Base-by-base conservation (phyloP, 2,797 vertebrate genomes). In the Sylvilagus floridanus region DNA sequence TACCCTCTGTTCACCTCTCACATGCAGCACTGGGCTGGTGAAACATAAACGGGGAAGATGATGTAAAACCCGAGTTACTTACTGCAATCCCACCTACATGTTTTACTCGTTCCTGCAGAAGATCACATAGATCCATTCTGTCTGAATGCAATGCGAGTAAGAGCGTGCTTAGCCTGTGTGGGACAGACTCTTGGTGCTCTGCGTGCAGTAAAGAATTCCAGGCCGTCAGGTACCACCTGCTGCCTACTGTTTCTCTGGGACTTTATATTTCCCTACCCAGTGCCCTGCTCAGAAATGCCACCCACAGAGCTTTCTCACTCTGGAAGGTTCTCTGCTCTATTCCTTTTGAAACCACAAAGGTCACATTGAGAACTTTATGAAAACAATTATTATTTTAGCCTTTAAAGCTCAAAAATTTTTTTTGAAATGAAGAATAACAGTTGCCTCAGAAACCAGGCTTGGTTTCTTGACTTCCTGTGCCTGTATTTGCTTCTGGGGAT, bases 41-140 rank as follows among this genome's bases (percentile, higher is more conserved):
- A 63, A 94, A 91, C 88, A 66, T 50, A 97, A 95, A 60, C 94
- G 96, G 97, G 90, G 96, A 97, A 79, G 95, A 97, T 97, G 47
- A 96, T 82, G 69, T 50, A 79, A 81, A 90, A 96, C 73, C 96
- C 82, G 52, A 68, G 90, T 88, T 79, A 71, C 66, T 84, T 90
- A 90, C 66, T 91, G 24, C 62, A 96, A 73, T 77, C 90, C 88
- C 71, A 96, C 96, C 73, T 68, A 35, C 57, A 83, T 2, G 2
- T 26, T 84, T 81, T 68, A 69, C 7, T 92, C 78, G 93, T 57
- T 1, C 2, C 72, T 96, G 76, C 47, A 86, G 90, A 97, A 96
- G 92, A 88, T 96, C 96, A 96, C 93, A 79, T 78, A 96, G 97
- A 89, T 90, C 89, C 32, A 88, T 88, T 97, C 95, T 96, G 47